Percentiles rank a stretch among this genome's conserved stretches.
These are phyloP conservation scores for Umimayanthus kanabou DNA, from an alignment of 92 coral and sea anemone genomes.

Conservation along the genomic window DNA sequence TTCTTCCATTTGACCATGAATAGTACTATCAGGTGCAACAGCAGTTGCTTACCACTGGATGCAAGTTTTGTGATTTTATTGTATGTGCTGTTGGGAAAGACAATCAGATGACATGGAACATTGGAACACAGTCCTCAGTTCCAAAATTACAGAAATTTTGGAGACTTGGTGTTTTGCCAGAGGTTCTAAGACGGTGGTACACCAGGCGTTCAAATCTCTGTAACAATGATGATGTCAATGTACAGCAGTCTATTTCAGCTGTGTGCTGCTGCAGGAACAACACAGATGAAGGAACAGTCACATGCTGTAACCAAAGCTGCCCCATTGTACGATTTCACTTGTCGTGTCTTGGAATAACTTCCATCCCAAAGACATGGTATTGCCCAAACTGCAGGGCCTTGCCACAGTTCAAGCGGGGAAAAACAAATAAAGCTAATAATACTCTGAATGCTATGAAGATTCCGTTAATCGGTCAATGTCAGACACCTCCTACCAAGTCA, in stretches of 20 bases:
- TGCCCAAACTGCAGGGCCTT: slow-evolving; percentile 49
- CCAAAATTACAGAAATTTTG: slow-evolving; percentile 44
- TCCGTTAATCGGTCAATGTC: slow-evolving; percentile 29
- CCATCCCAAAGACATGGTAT: slow-evolving; percentile 44
- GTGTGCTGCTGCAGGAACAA: slow-evolving; percentile 28
- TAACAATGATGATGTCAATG: not conserved
- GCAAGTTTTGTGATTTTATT: slow-evolving; percentile 46
- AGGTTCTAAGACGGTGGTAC: slow-evolving; percentile 64
- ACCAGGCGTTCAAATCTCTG: slow-evolving; percentile 38
- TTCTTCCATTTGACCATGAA: slow-evolving; percentile 31
- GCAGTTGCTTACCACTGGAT: slow-evolving; percentile 49
- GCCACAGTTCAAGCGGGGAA: slow-evolving; percentile 42
- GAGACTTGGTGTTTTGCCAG: slow-evolving; percentile 65
- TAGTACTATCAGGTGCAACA: slow-evolving; percentile 59
- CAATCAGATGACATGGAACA: too few species aligned
- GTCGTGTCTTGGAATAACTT: slow-evolving; percentile 31
- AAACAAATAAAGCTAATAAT: slow-evolving; percentile 17
- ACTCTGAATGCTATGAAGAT: slow-evolving; percentile 31
- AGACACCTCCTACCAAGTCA: not conserved
- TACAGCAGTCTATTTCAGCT: not conserved
- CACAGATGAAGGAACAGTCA: slow-evolving; percentile 20
- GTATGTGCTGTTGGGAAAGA: slow-evolving; percentile 42
- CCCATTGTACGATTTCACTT: slow-evolving; percentile 32
- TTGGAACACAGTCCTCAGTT: slow-evolving; percentile 26
- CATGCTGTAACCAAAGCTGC: slow-evolving; percentile 44